Base-by-base conservation (phyloP, 2,888 invertebrate genomes). In the Cephus nigrinus region DNA sequence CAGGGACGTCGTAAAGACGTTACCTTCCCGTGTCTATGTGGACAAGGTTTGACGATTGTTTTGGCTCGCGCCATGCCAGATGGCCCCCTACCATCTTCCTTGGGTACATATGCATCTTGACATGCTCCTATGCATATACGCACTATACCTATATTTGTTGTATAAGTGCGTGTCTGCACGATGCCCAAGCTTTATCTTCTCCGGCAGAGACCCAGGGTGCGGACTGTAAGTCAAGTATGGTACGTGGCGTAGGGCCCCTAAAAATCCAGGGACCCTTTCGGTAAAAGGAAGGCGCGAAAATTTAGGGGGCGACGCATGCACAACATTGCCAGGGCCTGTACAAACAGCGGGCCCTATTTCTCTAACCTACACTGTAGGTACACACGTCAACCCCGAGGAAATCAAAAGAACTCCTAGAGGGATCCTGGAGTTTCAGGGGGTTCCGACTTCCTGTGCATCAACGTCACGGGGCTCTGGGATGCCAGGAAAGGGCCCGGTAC, bases 11-110 rank as follows among this genome's bases (percentile, higher is more conserved):
- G 23, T 55, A 55, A 55, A 55, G 55, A 55, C 55, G 55, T 55
- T 55, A 55, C 55, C 55, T 55, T 23, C 23, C 31, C 71, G 32
- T 32, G 71, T 71, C 71, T 32, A 71, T 31, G 71, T 32, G 71
- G 31, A 32, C 32, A 32, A 30, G 77, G 75, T 81, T 78, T 79
- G 77, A 76, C 79, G 78, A 81, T 81, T 78, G 78, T 78, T 82
- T 77, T 81, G 82, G 83, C 83, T 80, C 83, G 81, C 82, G 83
- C 82, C 82, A 82, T 82, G 79, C 82, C 81, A 80, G 81, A 82
- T 82, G 81, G 80, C 76, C 75, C 76, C 73, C 79, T 80, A 35
- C 40, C 55, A 15, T 23, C 23, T 23, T 55, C 55, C 55, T 55
- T 55, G 55, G 23, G 55, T 55, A 55, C 55, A 55, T 9, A 55